Evolutionary conservation across 1,140 invertebrate species (phyloP).

Genomic region (Drosophila bifasciata): DNA sequence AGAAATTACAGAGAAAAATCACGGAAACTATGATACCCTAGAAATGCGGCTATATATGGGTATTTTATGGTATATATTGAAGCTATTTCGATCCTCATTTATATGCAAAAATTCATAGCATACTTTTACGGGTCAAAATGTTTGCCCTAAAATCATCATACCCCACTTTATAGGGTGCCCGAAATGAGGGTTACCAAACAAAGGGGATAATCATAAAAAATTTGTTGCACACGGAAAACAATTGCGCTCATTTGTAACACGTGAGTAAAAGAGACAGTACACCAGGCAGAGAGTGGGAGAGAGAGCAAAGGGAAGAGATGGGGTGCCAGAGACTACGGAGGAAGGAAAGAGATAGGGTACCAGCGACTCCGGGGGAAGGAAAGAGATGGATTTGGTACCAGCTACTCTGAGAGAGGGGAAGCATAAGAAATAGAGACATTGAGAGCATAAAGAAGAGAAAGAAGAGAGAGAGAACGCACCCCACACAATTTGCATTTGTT

Average conservation of each 20-base stretch:
- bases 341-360: background rate
- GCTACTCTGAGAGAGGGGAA: slow-evolving; percentile 1
- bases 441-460: background rate
- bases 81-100: no score
- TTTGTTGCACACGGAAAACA: slow-evolving; percentile 71
- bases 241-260: slow-evolving; percentile 68
- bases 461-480: slow-evolving; percentile 4
- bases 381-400: no score
- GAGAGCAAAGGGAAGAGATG: background rate
- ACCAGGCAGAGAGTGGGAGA: slow-evolving; percentile 7
- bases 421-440: slow-evolving; percentile 3
- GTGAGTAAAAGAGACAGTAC: slow-evolving; percentile 1
- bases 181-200: background rate
- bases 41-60: no score
- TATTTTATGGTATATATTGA: no score
- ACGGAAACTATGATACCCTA: no score
- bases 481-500: slow-evolving; percentile 72
- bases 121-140: background rate
- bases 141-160: no score
- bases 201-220: slow-evolving; percentile 63
- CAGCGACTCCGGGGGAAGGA: no score
- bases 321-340: background rate
- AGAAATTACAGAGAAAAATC: no score
- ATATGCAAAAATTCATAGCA: background rate
- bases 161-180: no score